Percentiles rank a stretch among this genome's conserved stretches.
These are phyloP conservation scores for Petrocephalus sullivani DNA, from an alignment of 2,797 vertebrate genomes.

Conservation along the genomic window DNA sequence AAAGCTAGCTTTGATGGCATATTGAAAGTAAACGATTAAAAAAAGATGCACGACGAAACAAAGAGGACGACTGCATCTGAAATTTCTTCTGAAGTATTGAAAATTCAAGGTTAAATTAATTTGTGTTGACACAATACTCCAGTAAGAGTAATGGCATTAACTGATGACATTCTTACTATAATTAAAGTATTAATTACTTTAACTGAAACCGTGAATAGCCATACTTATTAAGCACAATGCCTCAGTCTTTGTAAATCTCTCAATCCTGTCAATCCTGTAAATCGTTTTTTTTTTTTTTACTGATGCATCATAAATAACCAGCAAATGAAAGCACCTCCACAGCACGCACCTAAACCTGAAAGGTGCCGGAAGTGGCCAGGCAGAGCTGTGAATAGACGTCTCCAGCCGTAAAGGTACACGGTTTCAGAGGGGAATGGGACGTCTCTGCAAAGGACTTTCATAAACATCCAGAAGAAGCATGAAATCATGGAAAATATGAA, in stretches of 20 bases:
- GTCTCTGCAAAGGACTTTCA: not conserved
- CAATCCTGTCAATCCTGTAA: not conserved
- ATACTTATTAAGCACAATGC: not conserved
- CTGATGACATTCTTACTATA: constrained; percentile 7
- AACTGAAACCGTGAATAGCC: not conserved
- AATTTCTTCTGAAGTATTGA: not conserved
- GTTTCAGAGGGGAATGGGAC: not conserved
- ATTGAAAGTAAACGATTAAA: constrained; percentile 17
- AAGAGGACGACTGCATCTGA: not conserved
- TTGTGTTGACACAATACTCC: not conserved
- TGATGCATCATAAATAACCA: not conserved
- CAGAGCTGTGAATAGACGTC: not conserved
- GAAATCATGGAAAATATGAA: not conserved
- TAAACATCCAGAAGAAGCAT: not conserved
- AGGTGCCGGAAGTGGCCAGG: not conserved
- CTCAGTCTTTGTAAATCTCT: not conserved
- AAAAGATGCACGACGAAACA: not conserved
- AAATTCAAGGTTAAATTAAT: not conserved
- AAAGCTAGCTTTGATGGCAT: constrained; percentile 17
- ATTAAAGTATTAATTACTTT: not conserved
- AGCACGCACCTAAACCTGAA: not conserved
- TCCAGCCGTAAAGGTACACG: not conserved
- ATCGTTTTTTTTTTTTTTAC: not conserved
- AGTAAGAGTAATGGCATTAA: not conserved
- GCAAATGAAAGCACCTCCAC: not conserved